Evolutionary conservation across 2,113 vertebrate species (phyloP).

Genomic region (Gymnocephalus cernua): DNA sequence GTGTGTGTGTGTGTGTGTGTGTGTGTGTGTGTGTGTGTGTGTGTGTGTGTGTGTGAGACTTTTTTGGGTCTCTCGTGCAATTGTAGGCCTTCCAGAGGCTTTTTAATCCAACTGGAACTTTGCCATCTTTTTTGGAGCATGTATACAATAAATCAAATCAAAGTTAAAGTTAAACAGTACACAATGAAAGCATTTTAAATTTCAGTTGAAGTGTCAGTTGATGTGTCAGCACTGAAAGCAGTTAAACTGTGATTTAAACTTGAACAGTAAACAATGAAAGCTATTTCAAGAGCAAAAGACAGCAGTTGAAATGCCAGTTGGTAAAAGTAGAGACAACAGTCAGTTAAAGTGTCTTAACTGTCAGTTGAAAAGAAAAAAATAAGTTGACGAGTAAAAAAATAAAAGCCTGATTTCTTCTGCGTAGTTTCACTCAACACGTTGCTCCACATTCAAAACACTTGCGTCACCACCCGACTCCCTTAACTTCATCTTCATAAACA

Average conservation of each 20-base stretch:
- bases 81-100: too few relatives aligned
- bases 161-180: not conserved
- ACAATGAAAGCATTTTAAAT: not conserved
- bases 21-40: too few relatives aligned
- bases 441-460: not conserved
- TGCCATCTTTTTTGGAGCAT: too few relatives aligned
- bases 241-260: too few relatives aligned
- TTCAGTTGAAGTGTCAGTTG: not conserved
- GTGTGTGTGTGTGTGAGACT: too few relatives aligned
- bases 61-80: too few relatives aligned
- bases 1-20: too few relatives aligned
- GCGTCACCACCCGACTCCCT: not conserved
- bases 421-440: not conserved
- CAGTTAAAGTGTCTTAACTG: not conserved
- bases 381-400: not conserved
- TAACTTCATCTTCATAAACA: not conserved
- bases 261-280: not conserved
- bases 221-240: too few relatives aligned
- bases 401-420: not conserved
- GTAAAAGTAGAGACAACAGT: not conserved
- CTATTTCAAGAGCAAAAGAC: not conserved
- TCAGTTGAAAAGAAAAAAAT: slow-evolving; percentile 1
- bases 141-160: too few relatives aligned
- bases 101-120: too few relatives aligned
- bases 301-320: not conserved